A percentile compares a stretch with the other conserved stretches of the same genome.
Conservation (phyloP, 1,140 invertebrate genomes). For the Halotydeus destructor region DNA sequence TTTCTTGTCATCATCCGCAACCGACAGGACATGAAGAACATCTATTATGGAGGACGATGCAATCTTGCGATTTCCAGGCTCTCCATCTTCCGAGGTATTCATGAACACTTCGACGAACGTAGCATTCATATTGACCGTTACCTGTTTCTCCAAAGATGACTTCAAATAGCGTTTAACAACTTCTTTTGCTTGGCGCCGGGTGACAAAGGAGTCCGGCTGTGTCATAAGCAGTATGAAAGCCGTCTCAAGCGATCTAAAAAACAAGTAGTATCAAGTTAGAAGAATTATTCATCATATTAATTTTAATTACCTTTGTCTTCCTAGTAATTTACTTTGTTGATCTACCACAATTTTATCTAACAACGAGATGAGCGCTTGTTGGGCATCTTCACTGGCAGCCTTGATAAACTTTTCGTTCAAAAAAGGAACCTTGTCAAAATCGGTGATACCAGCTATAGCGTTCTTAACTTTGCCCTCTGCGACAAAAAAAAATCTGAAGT, state of each 20-base stretch:
- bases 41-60: too few relatives aligned
- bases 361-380: constrained; percentile 30
- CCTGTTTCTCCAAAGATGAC: too few relatives aligned
- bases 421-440: constrained; percentile 53
- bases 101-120: too few relatives aligned
- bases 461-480: constrained; percentile 16
- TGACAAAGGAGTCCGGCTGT: not conserved
- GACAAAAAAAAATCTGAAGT: constrained; percentile 7
- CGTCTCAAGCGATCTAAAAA: not conserved
- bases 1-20: not conserved
- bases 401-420: constrained; percentile 57
- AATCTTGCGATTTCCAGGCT: too few relatives aligned
- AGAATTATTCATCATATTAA: too few relatives aligned
- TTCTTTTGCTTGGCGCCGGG: not conserved
- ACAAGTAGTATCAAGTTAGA: too few relatives aligned
- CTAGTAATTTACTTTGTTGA: constrained; percentile 34
- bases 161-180: too few relatives aligned
- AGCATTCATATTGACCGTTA: too few relatives aligned
- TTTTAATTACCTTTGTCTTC: too few relatives aligned
- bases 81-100: too few relatives aligned
- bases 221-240: not conserved
- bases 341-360: constrained; percentile 39
- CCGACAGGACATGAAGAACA: too few relatives aligned
- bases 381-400: constrained; percentile 39
- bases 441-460: constrained; percentile 28